Conservation (phyloP, 2,888 invertebrate species). For the Blera fallax region DNA sequence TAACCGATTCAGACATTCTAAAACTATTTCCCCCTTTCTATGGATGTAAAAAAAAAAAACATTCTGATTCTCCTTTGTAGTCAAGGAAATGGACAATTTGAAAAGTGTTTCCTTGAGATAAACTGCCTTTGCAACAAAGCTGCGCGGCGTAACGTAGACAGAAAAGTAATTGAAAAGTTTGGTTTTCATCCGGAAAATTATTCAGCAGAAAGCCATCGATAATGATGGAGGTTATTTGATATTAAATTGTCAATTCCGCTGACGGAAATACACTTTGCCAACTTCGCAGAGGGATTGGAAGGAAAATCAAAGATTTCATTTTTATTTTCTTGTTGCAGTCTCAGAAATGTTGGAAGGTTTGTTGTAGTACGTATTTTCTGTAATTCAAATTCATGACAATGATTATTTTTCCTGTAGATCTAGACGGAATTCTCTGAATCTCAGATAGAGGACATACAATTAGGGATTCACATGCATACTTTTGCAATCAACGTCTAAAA, state of each 20-base stretch:
- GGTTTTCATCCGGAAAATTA: slow-evolving; percentile 29
- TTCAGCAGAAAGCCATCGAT: slow-evolving; percentile 28
- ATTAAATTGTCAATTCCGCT: slow-evolving; percentile 17
- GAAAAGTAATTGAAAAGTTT: slow-evolving; percentile 23
- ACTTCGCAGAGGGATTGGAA: not conserved
- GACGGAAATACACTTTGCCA: slow-evolving; percentile 1
- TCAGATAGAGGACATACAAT: too few species aligned
- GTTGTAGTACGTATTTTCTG: too few species aligned
- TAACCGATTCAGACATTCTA: too few species aligned
- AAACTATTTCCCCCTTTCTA: too few species aligned
- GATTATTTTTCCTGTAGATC: too few species aligned
- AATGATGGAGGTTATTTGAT: slow-evolving; percentile 16
- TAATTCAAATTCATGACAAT: too few species aligned
- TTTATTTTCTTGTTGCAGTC: not conserved
- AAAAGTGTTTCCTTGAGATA: not conserved
- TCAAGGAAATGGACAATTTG: not conserved
- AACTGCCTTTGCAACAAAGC: not conserved
- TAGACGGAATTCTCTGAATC: too few species aligned
- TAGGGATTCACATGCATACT: too few species aligned
- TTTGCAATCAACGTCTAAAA: too few species aligned
- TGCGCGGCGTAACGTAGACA: not conserved
- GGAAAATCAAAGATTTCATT: not conserved
- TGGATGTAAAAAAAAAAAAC: too few species aligned
- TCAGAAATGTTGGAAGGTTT: too few species aligned
- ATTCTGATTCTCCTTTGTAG: not conserved